Base-by-base conservation (phyloP, 2,113 vertebrate species). In the Hoplias malabaricus region DNA sequence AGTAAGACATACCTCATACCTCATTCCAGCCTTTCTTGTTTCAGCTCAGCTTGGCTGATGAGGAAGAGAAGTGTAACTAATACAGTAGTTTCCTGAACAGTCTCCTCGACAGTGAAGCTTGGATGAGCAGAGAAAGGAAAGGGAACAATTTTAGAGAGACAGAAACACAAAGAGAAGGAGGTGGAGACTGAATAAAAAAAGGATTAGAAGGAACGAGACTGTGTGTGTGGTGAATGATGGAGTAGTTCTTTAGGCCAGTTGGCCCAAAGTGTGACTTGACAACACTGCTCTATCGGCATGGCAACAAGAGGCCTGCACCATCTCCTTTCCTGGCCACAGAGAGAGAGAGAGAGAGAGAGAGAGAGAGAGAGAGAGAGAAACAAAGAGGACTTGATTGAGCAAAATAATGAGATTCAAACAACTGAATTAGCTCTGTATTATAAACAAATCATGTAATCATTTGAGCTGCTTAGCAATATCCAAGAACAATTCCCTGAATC, bases 261-360 rank as follows among this genome's bases (percentile, higher is more conserved):
- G 90, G 86, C 84, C 80, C 74, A 2, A 63, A 75, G 62, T 81
- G 33, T 68, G 77, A n/a, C 81, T 73, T 85, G 82, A 87, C 88
- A 92, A 90, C 87, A 89, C 77, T 78, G 79, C 36, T 46, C 78
- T 31, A 87, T 89, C 83, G 86, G 33, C 87, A 89, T 87, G 85
- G 66, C 83, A 69, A 89, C 88, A 75, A 86, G 80, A 79, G 84
- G 88, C 86, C 83, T 83, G 83, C 76, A 86, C n/a, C 12, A 83
- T 83, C 88, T 88, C 78, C 61, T 75, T 75, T 50, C 82, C 82
- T 80, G 79, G 73, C 50, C 74, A 53, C 16, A 54, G 67, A 76
- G 54, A 33, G 38, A 38, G 59, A 78, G 70, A 23, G 33, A 53
- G 46, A 40, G 14, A 50, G 23, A 38, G 19, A 34, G 57, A 68